These are phyloP conservation scores for Aurelia coerulea DNA, from an alignment of 30 jellyfish, hydroid and myxozoan species.

Conservation along the genomic window DNA sequence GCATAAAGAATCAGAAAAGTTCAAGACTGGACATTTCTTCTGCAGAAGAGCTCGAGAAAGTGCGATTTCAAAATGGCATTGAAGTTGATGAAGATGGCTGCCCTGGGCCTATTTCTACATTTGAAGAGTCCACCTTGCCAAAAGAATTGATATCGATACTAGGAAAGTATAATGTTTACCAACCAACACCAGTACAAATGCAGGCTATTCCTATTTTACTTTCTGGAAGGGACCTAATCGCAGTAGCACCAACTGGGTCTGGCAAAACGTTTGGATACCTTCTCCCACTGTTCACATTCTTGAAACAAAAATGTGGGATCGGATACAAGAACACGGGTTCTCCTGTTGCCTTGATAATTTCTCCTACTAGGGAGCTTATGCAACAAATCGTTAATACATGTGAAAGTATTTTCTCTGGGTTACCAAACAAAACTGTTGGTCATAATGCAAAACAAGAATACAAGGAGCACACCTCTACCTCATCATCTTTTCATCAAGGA, in stretches of 20 bases:
- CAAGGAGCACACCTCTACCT: no score
- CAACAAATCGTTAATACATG: conserved; percentile 69
- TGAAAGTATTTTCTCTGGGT: neutral
- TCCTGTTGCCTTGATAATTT: conserved; percentile 73
- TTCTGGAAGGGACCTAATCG: conserved; percentile 76
- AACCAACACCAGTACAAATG: conserved; percentile 95
- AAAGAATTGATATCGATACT: conserved; percentile 34
- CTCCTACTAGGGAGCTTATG: conserved; percentile 96
- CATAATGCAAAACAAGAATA: no score
- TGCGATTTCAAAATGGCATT: conserved; percentile 69
- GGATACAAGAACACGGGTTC: neutral
- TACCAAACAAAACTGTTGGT: no score
- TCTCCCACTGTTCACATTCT: conserved; percentile 66
- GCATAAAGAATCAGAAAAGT: neutral
- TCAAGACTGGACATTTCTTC: neutral
- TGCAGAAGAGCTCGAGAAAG: conserved; percentile 38
- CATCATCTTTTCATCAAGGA: no score
- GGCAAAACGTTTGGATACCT: conserved; percentile 90
- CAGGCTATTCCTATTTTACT: conserved; percentile 80
- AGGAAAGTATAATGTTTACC: conserved; percentile 2
- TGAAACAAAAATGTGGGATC: conserved; percentile 4
- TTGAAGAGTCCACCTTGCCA: conserved; percentile 68
- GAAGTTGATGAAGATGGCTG: conserved; percentile 79
- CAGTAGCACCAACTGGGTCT: conserved; percentile 90
- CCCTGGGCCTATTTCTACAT: conserved; percentile 65